Base-by-base conservation (phyloP, 2,797 vertebrate species). In the Pantherophis alleghaniensis region DNA sequence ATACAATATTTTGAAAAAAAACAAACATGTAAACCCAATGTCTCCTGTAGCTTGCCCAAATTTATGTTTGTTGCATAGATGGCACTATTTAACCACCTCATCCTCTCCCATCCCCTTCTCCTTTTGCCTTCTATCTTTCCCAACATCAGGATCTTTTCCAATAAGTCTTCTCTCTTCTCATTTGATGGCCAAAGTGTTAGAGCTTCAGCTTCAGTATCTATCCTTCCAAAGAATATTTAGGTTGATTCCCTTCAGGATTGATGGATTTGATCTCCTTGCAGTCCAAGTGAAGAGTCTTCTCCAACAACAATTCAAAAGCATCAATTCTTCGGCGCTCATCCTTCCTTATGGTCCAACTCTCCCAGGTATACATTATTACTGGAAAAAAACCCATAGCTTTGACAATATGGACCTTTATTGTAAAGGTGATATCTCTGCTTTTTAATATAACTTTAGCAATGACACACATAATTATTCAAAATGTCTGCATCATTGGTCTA, bases 261-360 rank as follows among this genome's bases (percentile, higher is more conserved):
- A 47, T 47, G 42, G 42, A 47, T 47, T 47, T 47, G 42, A 47
- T 47, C 42, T 47, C 42, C 42, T 47, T 47, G 42, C 47, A 47
- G 47, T 47, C 47, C 47, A 47, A 47, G 47, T 47, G 47, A 47
- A 47, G 47, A 47, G 47, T 47, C 47, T 47, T 47, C 47, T 47
- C 47, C 47, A 47, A 47, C 5, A 47, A 47, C 47, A 47, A 47
- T 47, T 47, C 47, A 47, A 47, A 47, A 47, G 26, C 61, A 63
- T 28, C 61, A 28, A 3, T 28, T n/a, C 26, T 63, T 63, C 0
- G 0, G 11, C 0, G 0, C 28, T 66, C 12, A n/a, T 13, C 12
- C 28, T 66, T 66, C 12, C 28, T 66, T 14, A 66, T 66, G 63
- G 28, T 66, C 63, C 63, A n/a, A 66, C 63, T 66, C 26, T 66